Base-by-base conservation (phyloP, 2,113 vertebrate genomes). In the Otocyon megalotis region DNA sequence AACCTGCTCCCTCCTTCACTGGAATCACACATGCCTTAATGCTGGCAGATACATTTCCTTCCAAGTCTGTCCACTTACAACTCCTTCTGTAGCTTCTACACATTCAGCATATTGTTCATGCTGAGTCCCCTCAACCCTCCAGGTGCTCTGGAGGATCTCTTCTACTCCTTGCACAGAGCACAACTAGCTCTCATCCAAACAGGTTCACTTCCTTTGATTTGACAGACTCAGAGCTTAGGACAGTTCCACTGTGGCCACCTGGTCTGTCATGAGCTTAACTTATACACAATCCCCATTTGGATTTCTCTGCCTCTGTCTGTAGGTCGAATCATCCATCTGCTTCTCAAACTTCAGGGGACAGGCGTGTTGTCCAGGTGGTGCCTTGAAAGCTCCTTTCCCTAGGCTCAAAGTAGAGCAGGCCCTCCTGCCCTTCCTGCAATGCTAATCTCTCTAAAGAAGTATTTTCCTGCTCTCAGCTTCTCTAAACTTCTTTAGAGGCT, bases 381-480 rank as follows among this genome's bases (percentile, higher is more conserved):
- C 17, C 32, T 60, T 37, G 35, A 35, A 54, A 72, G 3, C 24
- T 10, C 28, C 4, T 76, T 60, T 28, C 19, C 24, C 7, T 53
- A 50, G 58, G 4, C 54, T 80, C 48, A 5, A 67, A 54, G 24
- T 48, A 1, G 2, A 2, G 0, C 0, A 2, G 48, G 22, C n/a
- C 3, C 8, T 28, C 30, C 17, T 8, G 2, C 24, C 19, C n/a
- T 32, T 71, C 79, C 15, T 28, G 24, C 20, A 30, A 5, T 9
- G 1, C 19, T 50, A 7, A 32, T 63, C 9, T 85, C 26, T 50
- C 22, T 53, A 48, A n/a, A 65, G 22, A 71, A 20, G 0, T 3
- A 20, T 37, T 80, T 74, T 56, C 24, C n/a, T 62, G 6, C n/a
- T 32, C 3, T 76, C 3, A 32, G 28, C 10, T 81, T 58, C 35